phyloP scores from a whole-genome alignment of 1,140 invertebrate species.

The Aphaenogaster floridana region DNA sequence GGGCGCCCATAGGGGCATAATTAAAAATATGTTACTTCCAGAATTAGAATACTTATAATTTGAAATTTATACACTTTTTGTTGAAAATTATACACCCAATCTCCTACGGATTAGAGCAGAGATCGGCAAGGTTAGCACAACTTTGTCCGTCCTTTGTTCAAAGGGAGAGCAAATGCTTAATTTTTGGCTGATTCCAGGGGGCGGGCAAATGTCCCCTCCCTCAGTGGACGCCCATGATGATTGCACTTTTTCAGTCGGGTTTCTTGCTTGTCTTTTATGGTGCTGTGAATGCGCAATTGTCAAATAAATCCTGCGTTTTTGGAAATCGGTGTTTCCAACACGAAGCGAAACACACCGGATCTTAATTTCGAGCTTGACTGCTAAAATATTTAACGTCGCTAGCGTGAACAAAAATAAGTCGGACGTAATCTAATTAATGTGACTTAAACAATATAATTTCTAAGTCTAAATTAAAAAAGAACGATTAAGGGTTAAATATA shows the following conservation, averaged over 20 bases:
- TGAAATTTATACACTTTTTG: too few species aligned
- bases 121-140: too few species aligned
- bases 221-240: too few species aligned
- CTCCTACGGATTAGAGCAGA: too few species aligned
- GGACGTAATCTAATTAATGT: background rate
- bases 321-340: background rate
- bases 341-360: background rate
- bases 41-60: too few species aligned
- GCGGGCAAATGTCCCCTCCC: too few species aligned
- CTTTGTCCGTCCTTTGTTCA: too few species aligned
- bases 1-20: too few species aligned
- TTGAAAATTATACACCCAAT: too few species aligned
- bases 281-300: background rate
- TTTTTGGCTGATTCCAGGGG: too few species aligned
- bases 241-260: background rate
- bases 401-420: background rate
- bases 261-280: background rate
- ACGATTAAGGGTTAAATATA: background rate
- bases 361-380: background rate
- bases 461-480: background rate
- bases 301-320: background rate
- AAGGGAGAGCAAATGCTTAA: too few species aligned
- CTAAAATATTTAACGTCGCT: background rate
- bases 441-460: background rate
- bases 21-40: too few species aligned